Evolutionary conservation across 2,797 vertebrate species (phyloP).

Genomic region (Onychomys arenicola): DNA sequence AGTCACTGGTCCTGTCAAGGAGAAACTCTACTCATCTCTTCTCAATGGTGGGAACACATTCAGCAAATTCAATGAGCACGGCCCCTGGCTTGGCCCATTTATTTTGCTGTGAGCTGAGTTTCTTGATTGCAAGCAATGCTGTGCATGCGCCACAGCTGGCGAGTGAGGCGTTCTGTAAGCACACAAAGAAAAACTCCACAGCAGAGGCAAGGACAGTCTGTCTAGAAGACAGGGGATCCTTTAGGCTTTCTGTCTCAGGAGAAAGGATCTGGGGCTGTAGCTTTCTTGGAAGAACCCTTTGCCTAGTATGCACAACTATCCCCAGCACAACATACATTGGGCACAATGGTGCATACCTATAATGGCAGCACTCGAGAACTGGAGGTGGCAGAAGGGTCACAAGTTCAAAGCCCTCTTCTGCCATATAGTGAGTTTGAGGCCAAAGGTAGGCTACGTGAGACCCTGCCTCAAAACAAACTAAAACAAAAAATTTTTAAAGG

Average conservation of each 20-base stretch:
- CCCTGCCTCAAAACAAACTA: neutral
- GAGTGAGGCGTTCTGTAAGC: neutral
- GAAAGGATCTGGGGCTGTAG: neutral
- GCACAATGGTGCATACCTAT: neutral
- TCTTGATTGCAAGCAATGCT: neutral
- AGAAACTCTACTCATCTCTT: neutral
- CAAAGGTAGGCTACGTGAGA: neutral
- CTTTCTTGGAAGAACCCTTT: neutral
- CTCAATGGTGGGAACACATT: neutral
- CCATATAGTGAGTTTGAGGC: neutral
- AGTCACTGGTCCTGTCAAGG: neutral
- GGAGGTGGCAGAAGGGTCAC: neutral
- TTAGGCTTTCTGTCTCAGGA: neutral
- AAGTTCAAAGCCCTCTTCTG: neutral
- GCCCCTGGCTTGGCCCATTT: neutral
- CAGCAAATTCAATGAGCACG: neutral
- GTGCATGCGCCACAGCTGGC: neutral
- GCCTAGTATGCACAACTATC: neutral
- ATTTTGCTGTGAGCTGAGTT: neutral
- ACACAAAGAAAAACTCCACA: neutral
- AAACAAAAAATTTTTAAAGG: neutral
- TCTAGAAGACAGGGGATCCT: neutral
- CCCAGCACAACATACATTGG: neutral
- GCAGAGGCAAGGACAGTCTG: neutral
- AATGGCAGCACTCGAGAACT: neutral